These are phyloP conservation scores for Alectoris magna DNA, from an alignment of 2,797 vertebrate species.

Conservation along the genomic window DNA sequence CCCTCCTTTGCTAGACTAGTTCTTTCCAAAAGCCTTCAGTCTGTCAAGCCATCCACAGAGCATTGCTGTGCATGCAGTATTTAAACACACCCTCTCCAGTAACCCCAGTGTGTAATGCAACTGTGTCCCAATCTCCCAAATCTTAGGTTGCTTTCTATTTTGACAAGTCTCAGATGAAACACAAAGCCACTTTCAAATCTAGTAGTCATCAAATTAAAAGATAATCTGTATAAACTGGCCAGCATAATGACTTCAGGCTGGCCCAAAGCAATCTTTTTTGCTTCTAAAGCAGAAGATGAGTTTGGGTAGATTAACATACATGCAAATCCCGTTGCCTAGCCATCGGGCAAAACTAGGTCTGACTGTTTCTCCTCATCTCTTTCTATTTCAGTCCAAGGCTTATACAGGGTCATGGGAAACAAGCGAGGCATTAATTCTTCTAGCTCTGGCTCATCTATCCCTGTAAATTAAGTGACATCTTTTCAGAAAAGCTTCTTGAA, in stretches of 20 bases:
- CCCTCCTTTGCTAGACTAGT: neutral
- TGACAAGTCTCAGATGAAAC: neutral
- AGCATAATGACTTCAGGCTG: neutral
- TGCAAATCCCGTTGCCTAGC: neutral
- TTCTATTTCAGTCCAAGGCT: neutral
- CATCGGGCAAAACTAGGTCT: neutral
- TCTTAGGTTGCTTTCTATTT: neutral
- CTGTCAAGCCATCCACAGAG: conserved; percentile 25
- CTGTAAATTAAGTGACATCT: neutral
- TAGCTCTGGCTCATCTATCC: neutral
- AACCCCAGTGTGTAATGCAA: neutral
- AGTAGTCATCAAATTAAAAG: neutral
- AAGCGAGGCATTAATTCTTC: neutral
- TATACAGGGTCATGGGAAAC: neutral
- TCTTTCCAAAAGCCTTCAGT: conserved; percentile 29
- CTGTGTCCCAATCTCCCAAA: neutral
- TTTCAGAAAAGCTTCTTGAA: conserved; percentile 11
- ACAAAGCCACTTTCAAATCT: neutral
- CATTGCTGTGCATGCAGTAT: neutral
- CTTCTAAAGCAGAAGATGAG: conserved; percentile 11
- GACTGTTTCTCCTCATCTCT: neutral
- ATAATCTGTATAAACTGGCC: neutral
- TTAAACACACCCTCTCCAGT: conserved; percentile 17
- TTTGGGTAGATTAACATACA: conserved; percentile 12
- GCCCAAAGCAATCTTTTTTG: neutral